These are phyloP conservation scores for Lutjanus campechanus DNA, from an alignment of 2,797 vertebrate genomes.

Conservation along the genomic window DNA sequence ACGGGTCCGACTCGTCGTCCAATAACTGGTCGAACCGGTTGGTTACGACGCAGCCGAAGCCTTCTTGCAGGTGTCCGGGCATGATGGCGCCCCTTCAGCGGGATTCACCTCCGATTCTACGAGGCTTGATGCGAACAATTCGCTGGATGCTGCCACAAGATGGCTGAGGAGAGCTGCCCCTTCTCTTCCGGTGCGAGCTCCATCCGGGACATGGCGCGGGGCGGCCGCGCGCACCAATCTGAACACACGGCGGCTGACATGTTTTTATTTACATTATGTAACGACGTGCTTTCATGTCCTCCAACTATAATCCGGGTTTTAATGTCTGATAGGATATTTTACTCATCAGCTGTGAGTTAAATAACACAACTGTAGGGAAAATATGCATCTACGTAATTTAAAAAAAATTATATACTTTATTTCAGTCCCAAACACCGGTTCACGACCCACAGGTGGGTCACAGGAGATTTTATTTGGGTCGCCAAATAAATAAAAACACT, in stretches of 20 bases:
- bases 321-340: constrained; percentile 9
- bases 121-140: constrained; percentile 92
- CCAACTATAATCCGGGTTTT: constrained; percentile 39
- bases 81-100: constrained; percentile 96
- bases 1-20: constrained; percentile 97
- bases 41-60: constrained; percentile 98
- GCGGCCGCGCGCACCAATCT: constrained; percentile 71
- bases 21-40: constrained; percentile 99
- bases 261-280: constrained; percentile 80
- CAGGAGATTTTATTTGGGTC: no score
- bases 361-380: no score
- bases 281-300: constrained; percentile 33
- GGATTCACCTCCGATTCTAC: constrained; percentile 97
- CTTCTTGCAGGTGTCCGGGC: constrained; percentile 99
- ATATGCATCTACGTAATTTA: no score
- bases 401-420: no score
- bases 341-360: no score
- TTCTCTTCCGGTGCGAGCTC: constrained; percentile 96
- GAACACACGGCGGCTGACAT: constrained; percentile 53
- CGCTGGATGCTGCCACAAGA: constrained; percentile 92
- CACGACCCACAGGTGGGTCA: no score
- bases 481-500: no score
- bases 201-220: constrained; percentile 90
- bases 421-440: no score
- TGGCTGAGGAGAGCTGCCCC: constrained; percentile 93